phyloP scores from a whole-genome alignment of 2,888 invertebrate species.

The Drosophila lutescens region DNA sequence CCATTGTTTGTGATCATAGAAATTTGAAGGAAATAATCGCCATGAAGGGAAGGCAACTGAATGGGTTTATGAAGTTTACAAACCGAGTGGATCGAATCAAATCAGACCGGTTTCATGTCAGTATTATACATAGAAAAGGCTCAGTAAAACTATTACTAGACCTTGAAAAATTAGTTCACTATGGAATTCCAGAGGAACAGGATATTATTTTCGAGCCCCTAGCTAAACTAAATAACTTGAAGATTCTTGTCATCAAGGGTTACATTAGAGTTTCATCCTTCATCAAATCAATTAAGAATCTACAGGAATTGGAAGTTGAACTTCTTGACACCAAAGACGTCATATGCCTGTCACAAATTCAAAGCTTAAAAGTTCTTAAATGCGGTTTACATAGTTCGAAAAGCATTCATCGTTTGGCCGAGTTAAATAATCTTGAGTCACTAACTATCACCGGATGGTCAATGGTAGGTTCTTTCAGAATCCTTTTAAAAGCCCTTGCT shows the following conservation, averaged over 20 bases:
- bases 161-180: no score
- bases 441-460: not conserved
- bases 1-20: not conserved
- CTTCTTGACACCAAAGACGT: not conserved
- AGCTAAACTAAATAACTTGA: not conserved
- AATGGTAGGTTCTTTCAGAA: not conserved
- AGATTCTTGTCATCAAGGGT: not conserved
- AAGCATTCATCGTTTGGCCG: not conserved
- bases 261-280: not conserved
- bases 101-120: not conserved
- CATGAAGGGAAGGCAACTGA: not conserved
- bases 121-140: not conserved
- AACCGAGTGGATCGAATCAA: not conserved
- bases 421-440: not conserved
- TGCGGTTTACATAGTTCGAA: not conserved
- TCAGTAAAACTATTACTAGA: not conserved
- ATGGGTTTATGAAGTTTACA: not conserved
- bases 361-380: not conserved
- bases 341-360: not conserved
- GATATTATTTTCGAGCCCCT: not conserved
- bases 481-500: not conserved
- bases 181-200: no score
- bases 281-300: not conserved
- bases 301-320: not conserved
- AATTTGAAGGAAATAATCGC: not conserved